These are phyloP conservation scores for Enteromius unitaeniatus DNA, from an alignment of 2,797 vertebrate species.

Conservation along the genomic window DNA sequence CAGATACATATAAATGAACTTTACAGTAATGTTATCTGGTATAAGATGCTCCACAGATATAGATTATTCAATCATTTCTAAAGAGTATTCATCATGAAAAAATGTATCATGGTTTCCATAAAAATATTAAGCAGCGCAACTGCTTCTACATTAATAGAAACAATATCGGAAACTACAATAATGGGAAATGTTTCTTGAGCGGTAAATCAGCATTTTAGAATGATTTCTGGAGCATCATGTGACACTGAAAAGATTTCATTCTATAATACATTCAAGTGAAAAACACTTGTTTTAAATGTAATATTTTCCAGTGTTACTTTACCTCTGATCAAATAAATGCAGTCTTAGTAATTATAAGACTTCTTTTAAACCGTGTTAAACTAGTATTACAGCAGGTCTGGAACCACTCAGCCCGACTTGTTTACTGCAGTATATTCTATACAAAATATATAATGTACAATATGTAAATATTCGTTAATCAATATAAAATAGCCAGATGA, in stretches of 20 bases:
- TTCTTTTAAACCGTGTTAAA: background rate
- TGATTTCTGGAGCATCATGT: background rate
- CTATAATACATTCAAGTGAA: background rate
- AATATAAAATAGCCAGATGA: background rate
- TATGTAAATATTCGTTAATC: background rate
- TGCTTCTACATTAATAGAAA: background rate
- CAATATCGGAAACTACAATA: background rate
- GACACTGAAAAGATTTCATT: background rate
- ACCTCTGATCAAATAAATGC: background rate
- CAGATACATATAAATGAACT: slow-evolving; percentile 58
- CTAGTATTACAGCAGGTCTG: slow-evolving; percentile 7
- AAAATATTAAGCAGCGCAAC: background rate
- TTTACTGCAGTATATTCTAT: background rate
- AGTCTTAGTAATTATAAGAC: background rate
- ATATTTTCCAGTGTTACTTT: background rate
- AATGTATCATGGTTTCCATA: background rate
- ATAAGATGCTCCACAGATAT: slow-evolving; percentile 50
- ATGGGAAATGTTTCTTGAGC: background rate
- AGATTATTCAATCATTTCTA: no score
- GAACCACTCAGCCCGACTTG: slow-evolving; percentile 43
- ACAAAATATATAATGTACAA: background rate
- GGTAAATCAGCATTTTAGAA: background rate
- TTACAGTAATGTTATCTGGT: slow-evolving; percentile 71
- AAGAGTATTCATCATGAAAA: background rate
- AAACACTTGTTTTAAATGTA: background rate